These are phyloP conservation scores for Halcyon chelicuti DNA, from an alignment of 2,797 vertebrate genomes.

Conservation along the genomic window DNA sequence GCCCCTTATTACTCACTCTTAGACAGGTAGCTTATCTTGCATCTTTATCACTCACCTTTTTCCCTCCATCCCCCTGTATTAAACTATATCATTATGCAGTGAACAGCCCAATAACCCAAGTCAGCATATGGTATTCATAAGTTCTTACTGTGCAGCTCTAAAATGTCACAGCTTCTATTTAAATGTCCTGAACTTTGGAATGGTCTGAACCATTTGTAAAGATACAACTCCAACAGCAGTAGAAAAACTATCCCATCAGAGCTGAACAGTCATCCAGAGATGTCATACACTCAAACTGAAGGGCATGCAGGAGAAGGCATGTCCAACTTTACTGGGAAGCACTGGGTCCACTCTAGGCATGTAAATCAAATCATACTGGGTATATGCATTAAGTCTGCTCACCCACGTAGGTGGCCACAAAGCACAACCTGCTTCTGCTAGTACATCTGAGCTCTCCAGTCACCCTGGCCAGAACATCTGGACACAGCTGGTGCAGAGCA, in stretches of 20 bases:
- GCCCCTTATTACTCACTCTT: not conserved
- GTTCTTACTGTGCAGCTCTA: not conserved
- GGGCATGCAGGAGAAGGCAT: not conserved
- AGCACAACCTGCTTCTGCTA: not conserved
- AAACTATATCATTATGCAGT: not conserved
- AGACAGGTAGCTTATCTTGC: not conserved
- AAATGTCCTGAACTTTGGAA: not conserved
- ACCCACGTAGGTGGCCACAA: accelerated
- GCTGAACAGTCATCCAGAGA: not conserved
- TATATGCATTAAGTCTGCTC: not conserved
- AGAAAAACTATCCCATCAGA: not conserved
- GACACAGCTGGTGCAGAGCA: not conserved
- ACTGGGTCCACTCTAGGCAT: accelerated
- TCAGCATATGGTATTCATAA: constrained; percentile 11
- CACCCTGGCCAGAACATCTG: not conserved
- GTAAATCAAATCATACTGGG: not conserved
- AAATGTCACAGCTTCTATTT: not conserved
- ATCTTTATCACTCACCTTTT: not conserved
- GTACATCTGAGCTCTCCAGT: not conserved
- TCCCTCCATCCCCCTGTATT: not conserved
- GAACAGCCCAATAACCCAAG: not conserved
- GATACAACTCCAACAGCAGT: not conserved
- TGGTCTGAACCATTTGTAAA: not conserved
- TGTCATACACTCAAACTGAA: not conserved
- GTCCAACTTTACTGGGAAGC: not conserved